These are phyloP conservation scores for Aplochiton taeniatus DNA, from an alignment of 2,797 vertebrate species.

Conservation along the genomic window DNA sequence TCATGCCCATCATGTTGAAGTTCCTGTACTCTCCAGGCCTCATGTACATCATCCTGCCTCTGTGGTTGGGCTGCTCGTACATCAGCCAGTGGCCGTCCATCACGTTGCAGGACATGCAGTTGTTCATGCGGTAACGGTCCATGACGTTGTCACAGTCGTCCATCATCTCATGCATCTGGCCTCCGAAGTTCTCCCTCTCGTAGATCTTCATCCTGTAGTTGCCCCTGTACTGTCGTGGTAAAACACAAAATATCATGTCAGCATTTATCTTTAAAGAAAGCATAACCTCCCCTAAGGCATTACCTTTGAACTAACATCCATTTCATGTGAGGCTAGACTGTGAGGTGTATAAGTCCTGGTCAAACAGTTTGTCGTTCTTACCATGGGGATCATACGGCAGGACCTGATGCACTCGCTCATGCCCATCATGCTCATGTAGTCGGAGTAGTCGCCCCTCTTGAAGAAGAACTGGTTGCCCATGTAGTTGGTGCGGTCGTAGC, in stretches of 20 bases:
- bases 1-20: conserved; percentile 37
- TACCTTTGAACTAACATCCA: too few species aligned
- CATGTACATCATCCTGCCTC: conserved; percentile 51
- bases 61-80: conserved; percentile 48
- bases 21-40: conserved; percentile 56
- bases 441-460: conserved; percentile 53
- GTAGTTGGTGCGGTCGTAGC: conserved; percentile 55
- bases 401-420: conserved; percentile 50
- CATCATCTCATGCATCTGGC: conserved; percentile 45
- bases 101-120: conserved; percentile 52
- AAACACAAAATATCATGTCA: background rate
- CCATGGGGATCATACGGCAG: conserved; percentile 58
- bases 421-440: conserved; percentile 50
- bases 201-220: conserved; percentile 50
- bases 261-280: too few species aligned
- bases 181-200: conserved; percentile 50
- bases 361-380: conserved; percentile 1
- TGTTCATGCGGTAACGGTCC: conserved; percentile 49
- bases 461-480: conserved; percentile 60
- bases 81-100: conserved; percentile 57
- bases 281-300: too few species aligned
- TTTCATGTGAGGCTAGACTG: too few species aligned
- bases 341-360: background rate
- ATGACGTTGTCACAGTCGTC: conserved; percentile 49
- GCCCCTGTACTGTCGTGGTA: conserved; percentile 30